Evolutionary conservation across 2,113 vertebrate species (phyloP).

Genomic region (Catharus bicknelli): DNA sequence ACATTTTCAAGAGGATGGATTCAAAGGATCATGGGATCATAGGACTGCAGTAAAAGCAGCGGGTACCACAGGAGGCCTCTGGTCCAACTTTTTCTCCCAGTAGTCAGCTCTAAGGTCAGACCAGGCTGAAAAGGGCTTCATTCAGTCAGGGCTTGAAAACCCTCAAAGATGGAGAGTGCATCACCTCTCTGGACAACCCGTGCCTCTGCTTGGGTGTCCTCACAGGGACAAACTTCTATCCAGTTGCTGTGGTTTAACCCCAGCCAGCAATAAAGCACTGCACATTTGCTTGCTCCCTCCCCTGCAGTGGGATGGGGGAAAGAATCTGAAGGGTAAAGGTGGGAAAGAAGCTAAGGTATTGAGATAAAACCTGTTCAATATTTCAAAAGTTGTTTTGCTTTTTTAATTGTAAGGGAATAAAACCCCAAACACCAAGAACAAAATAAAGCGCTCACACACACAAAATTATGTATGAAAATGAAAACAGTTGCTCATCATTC

Average conservation of each 20-base stretch:
- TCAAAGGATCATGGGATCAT: fast-evolving
- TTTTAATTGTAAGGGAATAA: neutral
- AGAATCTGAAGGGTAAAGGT: neutral
- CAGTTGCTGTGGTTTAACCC: neutral
- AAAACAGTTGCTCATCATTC: neutral
- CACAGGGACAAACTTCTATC: neutral
- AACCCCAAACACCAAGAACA: fast-evolving
- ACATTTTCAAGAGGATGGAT: neutral
- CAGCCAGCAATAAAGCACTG: neutral
- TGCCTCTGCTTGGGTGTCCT: neutral
- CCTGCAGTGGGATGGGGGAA: neutral
- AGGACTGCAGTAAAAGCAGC: neutral
- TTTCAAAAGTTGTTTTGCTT: neutral
- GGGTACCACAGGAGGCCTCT: neutral
- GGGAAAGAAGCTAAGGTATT: neutral
- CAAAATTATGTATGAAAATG: neutral
- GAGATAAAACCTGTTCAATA: neutral
- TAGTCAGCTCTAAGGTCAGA: neutral
- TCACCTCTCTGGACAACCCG: neutral
- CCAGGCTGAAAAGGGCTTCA: neutral
- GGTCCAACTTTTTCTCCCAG: neutral
- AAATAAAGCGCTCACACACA: neutral
- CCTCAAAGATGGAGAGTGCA: neutral
- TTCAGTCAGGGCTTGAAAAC: neutral
- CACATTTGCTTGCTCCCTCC: neutral